Conservation (phyloP, 2,113 vertebrate genomes). For the Talpa occidentalis region DNA sequence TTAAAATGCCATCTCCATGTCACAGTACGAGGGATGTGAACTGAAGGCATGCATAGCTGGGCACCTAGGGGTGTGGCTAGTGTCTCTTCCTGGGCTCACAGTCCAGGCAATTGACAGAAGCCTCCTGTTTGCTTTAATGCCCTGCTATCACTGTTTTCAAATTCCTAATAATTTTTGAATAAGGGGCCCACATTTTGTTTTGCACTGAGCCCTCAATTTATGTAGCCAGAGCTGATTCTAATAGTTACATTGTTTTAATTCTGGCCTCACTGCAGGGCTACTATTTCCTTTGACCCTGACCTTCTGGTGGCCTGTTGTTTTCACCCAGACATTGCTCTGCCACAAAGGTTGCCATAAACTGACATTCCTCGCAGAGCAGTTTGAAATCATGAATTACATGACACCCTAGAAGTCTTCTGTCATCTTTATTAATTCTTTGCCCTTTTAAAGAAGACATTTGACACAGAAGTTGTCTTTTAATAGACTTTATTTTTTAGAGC, state of each 20-base stretch:
- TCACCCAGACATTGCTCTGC: not conserved
- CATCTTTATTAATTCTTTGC: not conserved
- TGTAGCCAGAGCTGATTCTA: not conserved
- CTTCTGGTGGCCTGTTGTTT: conserved; percentile 2
- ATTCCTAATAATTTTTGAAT: not conserved
- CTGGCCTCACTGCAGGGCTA: not conserved
- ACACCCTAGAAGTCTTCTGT: not conserved
- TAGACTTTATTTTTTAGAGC: not conserved
- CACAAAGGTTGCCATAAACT: not conserved
- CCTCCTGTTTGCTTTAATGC: not conserved
- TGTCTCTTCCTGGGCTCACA: not conserved
- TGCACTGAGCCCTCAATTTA: not conserved
- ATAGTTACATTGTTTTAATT: conserved; percentile 17
- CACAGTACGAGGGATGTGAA: not conserved
- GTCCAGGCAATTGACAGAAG: not conserved
- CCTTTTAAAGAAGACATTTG: conserved; percentile 4
- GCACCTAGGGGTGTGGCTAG: not conserved
- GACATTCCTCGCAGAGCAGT: not conserved
- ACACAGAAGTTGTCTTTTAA: not conserved
- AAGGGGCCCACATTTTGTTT: not conserved
- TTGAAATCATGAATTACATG: not conserved
- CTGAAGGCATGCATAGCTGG: not conserved
- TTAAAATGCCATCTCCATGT: not conserved
- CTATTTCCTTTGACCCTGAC: conserved; percentile 59
- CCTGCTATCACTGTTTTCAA: not conserved